These are phyloP conservation scores for Ptychadena robeensis DNA, from an alignment of 2,797 vertebrate species.

Conservation along the genomic window DNA sequence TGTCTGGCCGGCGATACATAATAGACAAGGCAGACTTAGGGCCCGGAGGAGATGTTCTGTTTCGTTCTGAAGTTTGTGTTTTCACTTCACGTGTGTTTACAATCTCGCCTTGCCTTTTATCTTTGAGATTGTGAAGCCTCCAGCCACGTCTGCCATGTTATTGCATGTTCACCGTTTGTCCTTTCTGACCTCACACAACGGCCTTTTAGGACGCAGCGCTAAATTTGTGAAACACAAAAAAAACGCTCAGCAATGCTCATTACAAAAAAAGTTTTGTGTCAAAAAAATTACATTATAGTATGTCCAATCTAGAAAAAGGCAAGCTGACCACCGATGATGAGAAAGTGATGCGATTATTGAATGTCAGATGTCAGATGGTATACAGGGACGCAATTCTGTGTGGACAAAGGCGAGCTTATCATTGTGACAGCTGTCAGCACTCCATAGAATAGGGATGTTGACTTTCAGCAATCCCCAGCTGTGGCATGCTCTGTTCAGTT, in stretches of 20 bases:
- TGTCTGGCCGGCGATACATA: conserved; percentile 9
- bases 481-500: background rate
- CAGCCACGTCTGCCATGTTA: background rate
- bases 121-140: conserved; percentile 1
- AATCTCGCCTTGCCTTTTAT: background rate
- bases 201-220: background rate
- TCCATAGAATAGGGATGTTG: too few species aligned
- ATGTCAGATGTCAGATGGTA: background rate
- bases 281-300: too few species aligned
- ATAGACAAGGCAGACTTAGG: conserved; percentile 36
- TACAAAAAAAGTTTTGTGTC: background rate
- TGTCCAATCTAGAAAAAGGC: too few species aligned
- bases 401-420: background rate
- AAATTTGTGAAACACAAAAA: background rate
- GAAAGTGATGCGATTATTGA: background rate
- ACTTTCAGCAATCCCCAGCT: background rate
- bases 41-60: conserved; percentile 8
- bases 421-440: background rate
- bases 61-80: conserved; percentile 10
- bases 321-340: background rate
- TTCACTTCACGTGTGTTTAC: background rate
- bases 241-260: background rate
- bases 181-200: background rate
- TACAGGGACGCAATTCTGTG: background rate
- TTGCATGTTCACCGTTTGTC: background rate